Conservation (phyloP, 2,888 invertebrate species). For the Agapostemon virescens region DNA sequence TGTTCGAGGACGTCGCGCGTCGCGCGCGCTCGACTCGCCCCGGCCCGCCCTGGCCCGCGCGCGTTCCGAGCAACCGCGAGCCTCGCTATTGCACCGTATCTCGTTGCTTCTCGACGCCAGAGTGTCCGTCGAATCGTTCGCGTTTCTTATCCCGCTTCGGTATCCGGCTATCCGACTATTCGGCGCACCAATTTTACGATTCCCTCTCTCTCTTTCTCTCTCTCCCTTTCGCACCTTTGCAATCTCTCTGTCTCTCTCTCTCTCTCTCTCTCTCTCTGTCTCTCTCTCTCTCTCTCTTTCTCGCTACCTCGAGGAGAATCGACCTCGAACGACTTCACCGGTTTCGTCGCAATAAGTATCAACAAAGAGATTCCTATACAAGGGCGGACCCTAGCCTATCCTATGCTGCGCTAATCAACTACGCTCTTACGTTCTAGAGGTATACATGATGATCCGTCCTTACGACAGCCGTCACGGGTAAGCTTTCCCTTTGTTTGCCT, state of each 20-base stretch:
- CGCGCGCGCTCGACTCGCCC: constrained; percentile 33
- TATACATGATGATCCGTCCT: constrained; percentile 79
- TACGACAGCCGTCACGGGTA: constrained; percentile 72
- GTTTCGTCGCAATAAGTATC: constrained; percentile 73
- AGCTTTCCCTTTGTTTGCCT: constrained; percentile 46
- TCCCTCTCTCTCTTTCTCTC: not conserved
- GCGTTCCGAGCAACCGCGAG: constrained; percentile 54
- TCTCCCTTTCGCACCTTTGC: not conserved
- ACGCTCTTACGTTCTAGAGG: constrained; percentile 78
- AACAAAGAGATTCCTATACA: constrained; percentile 80
- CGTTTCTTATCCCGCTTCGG: constrained; percentile 11
- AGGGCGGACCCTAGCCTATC: constrained; percentile 74
- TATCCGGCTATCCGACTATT: not conserved
- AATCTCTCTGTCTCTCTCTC: not conserved
- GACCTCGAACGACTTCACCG: constrained; percentile 65
- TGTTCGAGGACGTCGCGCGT: constrained; percentile 54
- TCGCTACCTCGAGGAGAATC: constrained; percentile 44
- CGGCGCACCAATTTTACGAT: constrained; percentile 13
- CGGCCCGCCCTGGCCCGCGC: constrained; percentile 37
- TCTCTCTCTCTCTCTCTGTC: not conserved
- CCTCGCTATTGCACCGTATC: constrained; percentile 73
- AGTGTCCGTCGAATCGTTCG: constrained; percentile 13
- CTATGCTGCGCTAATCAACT: constrained; percentile 77
- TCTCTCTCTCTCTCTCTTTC: not conserved
- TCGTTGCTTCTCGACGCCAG: constrained; percentile 10